Evolutionary conservation across 2,888 invertebrate genomes (phyloP), one percentile per base, ranked within the genome.

Genomic region (Brenthis daphne): DNA sequence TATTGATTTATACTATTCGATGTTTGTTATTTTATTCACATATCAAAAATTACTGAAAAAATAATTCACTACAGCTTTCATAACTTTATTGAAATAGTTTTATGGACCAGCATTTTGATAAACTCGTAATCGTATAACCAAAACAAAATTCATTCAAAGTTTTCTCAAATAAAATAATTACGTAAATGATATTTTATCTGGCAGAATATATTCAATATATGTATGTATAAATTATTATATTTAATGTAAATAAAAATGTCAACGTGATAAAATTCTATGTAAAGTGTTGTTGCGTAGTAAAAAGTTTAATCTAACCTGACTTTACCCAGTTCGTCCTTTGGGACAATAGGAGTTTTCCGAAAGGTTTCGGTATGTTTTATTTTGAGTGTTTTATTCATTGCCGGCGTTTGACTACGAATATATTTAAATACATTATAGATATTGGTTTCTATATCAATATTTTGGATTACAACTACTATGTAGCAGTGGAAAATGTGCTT

Each of bases 241-340:
- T n/a, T n/a, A n/a, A n/a, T n/a, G n/a, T n/a, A n/a, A n/a, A n/a
- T n/a, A n/a, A n/a, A n/a, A n/a, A n/a, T 72, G 64, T 66, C 60
- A 67, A 57, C 65, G 73, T 73, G 75, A 75, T 79, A 82, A 82
- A 80, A 77, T 80, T 77, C 76, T 6, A 60, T 50, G 37, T 78
- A 60, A 68, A 70, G 77, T 73, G 75, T 73, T 73, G 76, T 74
- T 66, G 69, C 72, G 77, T 76, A 73, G 72, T 70, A 72, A 72
- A 80, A 84, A 81, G 78, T 84, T 85, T 82, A 80, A 81, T 83
- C 82, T 82, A 83, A 85, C 84, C 81, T 80, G 84, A 81, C 79
- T 76, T 76, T 77, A 73, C 70, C 70, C 70, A 72, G 73, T 76
- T 77, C 68, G 74, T 77, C 85, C 76, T 78, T 37, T 47, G 83